Evolutionary conservation across 2,113 vertebrate genomes (phyloP), one percentile per base, ranked within the genome.

Genomic region (Sylvia atricapilla): DNA sequence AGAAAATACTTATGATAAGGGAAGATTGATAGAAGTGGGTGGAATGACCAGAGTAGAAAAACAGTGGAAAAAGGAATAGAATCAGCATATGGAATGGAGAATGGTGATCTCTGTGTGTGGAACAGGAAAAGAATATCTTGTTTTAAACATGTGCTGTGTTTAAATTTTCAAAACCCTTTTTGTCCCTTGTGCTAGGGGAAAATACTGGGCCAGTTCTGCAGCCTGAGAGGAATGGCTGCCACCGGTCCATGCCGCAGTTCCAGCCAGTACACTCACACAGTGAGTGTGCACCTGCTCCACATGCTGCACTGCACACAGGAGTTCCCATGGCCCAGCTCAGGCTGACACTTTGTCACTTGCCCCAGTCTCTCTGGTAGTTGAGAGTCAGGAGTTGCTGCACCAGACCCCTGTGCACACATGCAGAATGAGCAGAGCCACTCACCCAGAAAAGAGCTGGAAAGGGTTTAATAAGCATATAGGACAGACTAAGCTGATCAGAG

Each of bases 201-300:
- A 43, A 35, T 31, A 8, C 1, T 0, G 0, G 19, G 7, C 33
- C 14, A 12, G 41, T 74, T 85, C 25, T 12, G 50, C 56, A 66
- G 55, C 33, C 39, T 2, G 5, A n/a, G 43, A 41, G 4, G 9
- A 4, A 7, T 46, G 62, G 11, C 33, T 84, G 47, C 17, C 18
- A 13, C 19, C 39, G 28, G 47, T 53, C 46, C 2, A 1, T 46
- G 56, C 2, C 2, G 3, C 0, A 1, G 24, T 37, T 69, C 19
- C 22, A 58, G 0, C 9, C 41, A 27, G 20, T 10, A 13, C 19
- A 6, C 4, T 28, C 0, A 3, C 18, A 10, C 7, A 6, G 3
- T 2, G 10, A 12, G 37, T 21, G 12, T 21, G 2, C 7, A 7
- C 15, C 23, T 1, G 1, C 69, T 59, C 20, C 68, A 7, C 4